Evolutionary conservation across 2,797 vertebrate genomes (phyloP), one percentile per base, ranked within the genome.

Genomic region (Coregonus sp.): DNA sequence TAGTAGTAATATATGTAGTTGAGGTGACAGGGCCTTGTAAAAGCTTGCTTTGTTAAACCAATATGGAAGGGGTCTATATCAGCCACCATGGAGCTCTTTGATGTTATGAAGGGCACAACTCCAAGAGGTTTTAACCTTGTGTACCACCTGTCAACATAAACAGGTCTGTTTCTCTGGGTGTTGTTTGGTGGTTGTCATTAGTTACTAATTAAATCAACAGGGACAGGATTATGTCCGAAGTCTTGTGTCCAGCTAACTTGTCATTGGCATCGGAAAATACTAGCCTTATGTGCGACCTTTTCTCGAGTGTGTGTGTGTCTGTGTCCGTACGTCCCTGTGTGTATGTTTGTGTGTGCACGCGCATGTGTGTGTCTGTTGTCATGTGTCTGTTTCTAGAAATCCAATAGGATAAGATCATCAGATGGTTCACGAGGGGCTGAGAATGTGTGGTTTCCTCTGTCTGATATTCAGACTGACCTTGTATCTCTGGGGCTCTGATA

Each of bases 401-500:
- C 16, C 20, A 67, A 12, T 31, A 51, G 51, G 40, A 40, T 33
- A 35, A 25, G 52, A 70, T 33, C 33, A 76, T 54, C 63, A 20
- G 66, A 76, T 25, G 18, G 20, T 25, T 63, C 59, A 61, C 59
- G 59, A 63, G 59, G 59, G 59, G 20, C n/a, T 63, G 59, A 29
- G 59, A 63, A 29, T 63, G 35, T 15, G 6, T 31, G 31, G 18
- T 65, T 71, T 79, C 76, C 50, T 67, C 37, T 72, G 52, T 72
- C 20, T 87, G 74, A 88, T 88, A 89, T 85, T 90, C 85, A 84
- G 75, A 74, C 59, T 90, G 89, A 90, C 91, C 88, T 92, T 88
- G 82, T 76, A 66, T 75, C 75, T 80, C 63, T 63, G 59, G 59
- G 76, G 78, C 63, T 50, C 12, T 78, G 71, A 75, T 75, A 63